phyloP scores from a whole-genome alignment of 1,140 invertebrate genomes.

The Micrasema longulum region DNA sequence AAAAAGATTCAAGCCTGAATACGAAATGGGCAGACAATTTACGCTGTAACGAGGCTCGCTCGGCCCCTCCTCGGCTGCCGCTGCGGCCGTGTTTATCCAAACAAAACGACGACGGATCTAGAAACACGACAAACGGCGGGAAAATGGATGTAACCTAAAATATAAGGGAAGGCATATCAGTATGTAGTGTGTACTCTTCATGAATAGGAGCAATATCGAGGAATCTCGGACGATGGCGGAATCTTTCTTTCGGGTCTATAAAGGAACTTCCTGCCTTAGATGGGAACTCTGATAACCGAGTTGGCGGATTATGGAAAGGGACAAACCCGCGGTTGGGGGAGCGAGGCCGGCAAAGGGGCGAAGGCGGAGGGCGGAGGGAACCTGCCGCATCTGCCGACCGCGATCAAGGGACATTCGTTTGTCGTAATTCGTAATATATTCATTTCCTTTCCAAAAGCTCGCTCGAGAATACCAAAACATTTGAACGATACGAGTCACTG shows the following conservation, averaged over 20 bases:
- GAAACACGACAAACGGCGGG: background rate
- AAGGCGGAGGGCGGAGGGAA: no score
- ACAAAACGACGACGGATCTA: conserved; percentile 19
- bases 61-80: background rate
- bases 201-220: conserved; percentile 18
- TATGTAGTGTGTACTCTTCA: background rate
- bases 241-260: conserved; percentile 14
- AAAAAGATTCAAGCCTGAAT: no score
- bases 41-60: conserved; percentile 13
- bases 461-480: no score
- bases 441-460: no score
- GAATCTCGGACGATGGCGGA: conserved; percentile 2
- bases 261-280: conserved; percentile 33
- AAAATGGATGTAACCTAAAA: conserved; percentile 14
- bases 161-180: background rate
- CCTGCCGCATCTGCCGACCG: no score
- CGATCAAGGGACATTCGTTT: no score
- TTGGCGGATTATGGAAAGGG: conserved; percentile 9
- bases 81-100: conserved; percentile 30
- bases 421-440: no score
- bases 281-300: conserved; percentile 11
- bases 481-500: no score
- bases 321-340: background rate
- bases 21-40: conserved; percentile 3
- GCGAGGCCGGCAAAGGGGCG: background rate